phyloP scores from a whole-genome alignment of 2,113 vertebrate genomes.

The Galeopterus variegatus region DNA sequence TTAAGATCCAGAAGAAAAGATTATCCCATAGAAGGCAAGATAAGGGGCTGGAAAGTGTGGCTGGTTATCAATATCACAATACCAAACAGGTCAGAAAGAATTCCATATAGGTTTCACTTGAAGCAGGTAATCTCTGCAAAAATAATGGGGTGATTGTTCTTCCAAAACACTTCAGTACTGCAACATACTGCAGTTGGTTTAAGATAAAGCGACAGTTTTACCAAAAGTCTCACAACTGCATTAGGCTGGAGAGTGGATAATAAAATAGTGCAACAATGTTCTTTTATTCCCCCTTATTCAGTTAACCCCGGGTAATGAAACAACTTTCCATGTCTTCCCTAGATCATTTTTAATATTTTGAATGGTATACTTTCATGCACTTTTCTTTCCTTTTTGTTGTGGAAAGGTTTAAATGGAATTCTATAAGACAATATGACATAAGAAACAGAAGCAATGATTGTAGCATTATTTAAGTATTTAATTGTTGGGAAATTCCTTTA shows the following conservation, averaged over 20 bases:
- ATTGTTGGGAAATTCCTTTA: not conserved
- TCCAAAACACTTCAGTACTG: constrained; percentile 83
- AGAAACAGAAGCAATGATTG: not conserved
- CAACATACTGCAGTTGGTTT: constrained; percentile 80
- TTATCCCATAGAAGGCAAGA: constrained; percentile 88
- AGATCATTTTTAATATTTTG: constrained; percentile 72
- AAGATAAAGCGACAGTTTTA: constrained; percentile 83
- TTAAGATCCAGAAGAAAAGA: constrained; percentile 90
- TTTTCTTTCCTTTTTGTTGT: not conserved
- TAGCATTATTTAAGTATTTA: constrained; percentile 53
- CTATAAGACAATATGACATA: not conserved
- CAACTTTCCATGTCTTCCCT: not conserved
- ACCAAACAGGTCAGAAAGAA: constrained; percentile 87
- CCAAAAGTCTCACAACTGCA: constrained; percentile 36
- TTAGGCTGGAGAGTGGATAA: constrained; percentile 49
- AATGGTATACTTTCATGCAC: constrained; percentile 69
- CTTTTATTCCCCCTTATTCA: constrained; percentile 42
- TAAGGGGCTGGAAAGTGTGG: constrained; percentile 89
- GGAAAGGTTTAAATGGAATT: constrained; percentile 66
- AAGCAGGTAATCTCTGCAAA: constrained; percentile 87
- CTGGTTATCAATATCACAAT: constrained; percentile 89
- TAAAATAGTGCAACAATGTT: constrained; percentile 43
- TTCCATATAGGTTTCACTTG: constrained; percentile 87
- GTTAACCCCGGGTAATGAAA: constrained; percentile 40
- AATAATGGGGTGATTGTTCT: constrained; percentile 89